Evolutionary conservation across 2,797 vertebrate genomes (phyloP).

Genomic region (Arnoldichthys spilopterus): DNA sequence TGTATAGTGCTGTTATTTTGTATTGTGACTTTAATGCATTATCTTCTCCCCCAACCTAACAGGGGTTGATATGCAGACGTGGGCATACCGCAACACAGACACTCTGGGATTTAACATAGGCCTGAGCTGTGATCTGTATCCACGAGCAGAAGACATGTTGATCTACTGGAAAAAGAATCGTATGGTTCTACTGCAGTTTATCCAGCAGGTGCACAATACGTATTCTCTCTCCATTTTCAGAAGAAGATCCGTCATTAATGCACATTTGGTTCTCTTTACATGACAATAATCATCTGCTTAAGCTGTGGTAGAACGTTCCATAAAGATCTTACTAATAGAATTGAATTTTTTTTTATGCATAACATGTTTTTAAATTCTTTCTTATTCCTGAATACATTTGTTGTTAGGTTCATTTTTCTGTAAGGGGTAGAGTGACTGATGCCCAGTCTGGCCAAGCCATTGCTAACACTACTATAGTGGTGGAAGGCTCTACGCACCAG

Average conservation of each 20-base stretch:
- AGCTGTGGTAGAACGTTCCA: background rate
- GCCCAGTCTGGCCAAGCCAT: constrained; percentile 83
- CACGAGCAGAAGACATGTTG: constrained; percentile 81
- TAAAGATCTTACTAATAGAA: background rate
- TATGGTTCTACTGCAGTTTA: constrained; percentile 87
- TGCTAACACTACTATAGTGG: constrained; percentile 88
- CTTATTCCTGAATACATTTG: background rate
- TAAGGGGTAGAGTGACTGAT: constrained; percentile 91
- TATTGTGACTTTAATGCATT: too few relatives aligned
- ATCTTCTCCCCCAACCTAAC: background rate
- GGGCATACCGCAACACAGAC: constrained; percentile 94
- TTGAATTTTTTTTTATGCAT: background rate
- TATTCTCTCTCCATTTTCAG: background rate
- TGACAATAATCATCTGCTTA: background rate
- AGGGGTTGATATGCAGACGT: constrained; percentile 84
- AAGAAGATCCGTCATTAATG: background rate
- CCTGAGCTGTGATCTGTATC: constrained; percentile 90
- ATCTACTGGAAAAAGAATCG: constrained; percentile 90
- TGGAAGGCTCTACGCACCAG: constrained; percentile 83
- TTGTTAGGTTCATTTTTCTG: constrained; percentile 54
- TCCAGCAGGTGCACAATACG: constrained; percentile 85
- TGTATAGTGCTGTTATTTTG: too few relatives aligned
- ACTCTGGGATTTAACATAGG: constrained; percentile 96
- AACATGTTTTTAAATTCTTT: background rate
- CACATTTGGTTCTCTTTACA: background rate